Evolutionary conservation across 2,888 invertebrate genomes (phyloP).

Genomic region (Drosophila pegasa): DNA sequence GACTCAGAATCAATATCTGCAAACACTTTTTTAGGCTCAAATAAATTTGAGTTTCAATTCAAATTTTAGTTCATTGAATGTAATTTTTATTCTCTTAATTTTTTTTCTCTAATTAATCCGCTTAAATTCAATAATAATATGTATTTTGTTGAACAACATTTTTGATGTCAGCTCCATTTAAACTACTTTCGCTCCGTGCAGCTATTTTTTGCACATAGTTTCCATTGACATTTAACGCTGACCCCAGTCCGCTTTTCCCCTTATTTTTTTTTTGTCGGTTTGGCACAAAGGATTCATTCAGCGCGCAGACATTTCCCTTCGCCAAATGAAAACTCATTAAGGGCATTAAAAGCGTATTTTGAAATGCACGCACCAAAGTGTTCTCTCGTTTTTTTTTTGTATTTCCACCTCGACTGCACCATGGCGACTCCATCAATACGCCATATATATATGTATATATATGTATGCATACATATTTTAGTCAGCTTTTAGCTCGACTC

Average conservation of each 20-base stretch:
- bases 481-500: slow-evolving; percentile 52
- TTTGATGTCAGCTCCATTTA: neutral
- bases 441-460: slow-evolving; percentile 41
- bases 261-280: neutral
- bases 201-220: slow-evolving; percentile 29
- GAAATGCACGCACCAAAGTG: slow-evolving; percentile 52
- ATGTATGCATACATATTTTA: slow-evolving; percentile 35
- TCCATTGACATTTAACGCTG: slow-evolving; percentile 23
- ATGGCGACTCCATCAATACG: slow-evolving; percentile 74
- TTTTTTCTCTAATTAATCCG: neutral
- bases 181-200: slow-evolving; percentile 25
- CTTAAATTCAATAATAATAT: neutral
- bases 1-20: too few species aligned
- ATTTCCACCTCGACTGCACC: slow-evolving; percentile 28
- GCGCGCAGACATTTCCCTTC: slow-evolving; percentile 31
- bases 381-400: slow-evolving; percentile 3
- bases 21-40: neutral
- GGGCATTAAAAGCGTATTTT: slow-evolving; percentile 71
- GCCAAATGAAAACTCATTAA: slow-evolving; percentile 67
- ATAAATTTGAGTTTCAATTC: neutral
- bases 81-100: neutral
- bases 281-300: slow-evolving; percentile 30
- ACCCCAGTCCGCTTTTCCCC: neutral
- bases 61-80: too few species aligned
- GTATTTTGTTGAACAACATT: neutral